A percentile compares a stretch with the other conserved stretches of the same genome.
phyloP scores from a whole-genome alignment of 2,888 invertebrate genomes.

The Caenorhabditis auriculariae region DNA sequence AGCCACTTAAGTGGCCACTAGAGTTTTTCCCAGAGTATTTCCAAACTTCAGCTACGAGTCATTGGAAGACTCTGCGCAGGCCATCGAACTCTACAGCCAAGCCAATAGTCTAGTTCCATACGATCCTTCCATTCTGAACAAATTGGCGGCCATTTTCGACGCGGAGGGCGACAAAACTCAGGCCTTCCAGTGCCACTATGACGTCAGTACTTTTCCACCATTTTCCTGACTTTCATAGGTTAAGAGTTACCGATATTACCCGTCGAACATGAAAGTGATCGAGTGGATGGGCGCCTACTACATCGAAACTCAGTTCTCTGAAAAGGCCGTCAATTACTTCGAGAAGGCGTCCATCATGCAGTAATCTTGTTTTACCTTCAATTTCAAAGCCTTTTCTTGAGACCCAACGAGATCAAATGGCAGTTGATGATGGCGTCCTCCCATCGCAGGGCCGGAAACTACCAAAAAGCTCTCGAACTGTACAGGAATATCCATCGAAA shows the following conservation, averaged over 20 bases:
- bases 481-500: constrained; percentile 83
- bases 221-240: constrained; percentile 23
- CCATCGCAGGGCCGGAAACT: constrained; percentile 79
- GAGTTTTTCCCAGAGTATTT: too few relatives aligned
- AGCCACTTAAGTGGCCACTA: too few relatives aligned
- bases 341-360: constrained; percentile 78
- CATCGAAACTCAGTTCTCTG: constrained; percentile 83
- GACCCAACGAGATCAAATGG: constrained; percentile 81
- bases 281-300: constrained; percentile 88
- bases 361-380: constrained; percentile 48
- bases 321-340: constrained; percentile 82
- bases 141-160: constrained; percentile 86
- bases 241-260: constrained; percentile 75
- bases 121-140: constrained; percentile 85
- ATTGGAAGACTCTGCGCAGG: constrained; percentile 70
- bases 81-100: constrained; percentile 67
- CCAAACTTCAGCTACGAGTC: constrained; percentile 71
- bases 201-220: constrained; percentile 69
- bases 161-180: constrained; percentile 86
- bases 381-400: constrained; percentile 44
- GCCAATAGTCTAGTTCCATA: constrained; percentile 81
- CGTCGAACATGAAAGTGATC: constrained; percentile 77
- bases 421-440: constrained; percentile 77
- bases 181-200: constrained; percentile 80
- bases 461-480: constrained; percentile 79